phyloP scores from a whole-genome alignment of 2,113 vertebrate genomes.

The Paradoxurus hermaphroditus region DNA sequence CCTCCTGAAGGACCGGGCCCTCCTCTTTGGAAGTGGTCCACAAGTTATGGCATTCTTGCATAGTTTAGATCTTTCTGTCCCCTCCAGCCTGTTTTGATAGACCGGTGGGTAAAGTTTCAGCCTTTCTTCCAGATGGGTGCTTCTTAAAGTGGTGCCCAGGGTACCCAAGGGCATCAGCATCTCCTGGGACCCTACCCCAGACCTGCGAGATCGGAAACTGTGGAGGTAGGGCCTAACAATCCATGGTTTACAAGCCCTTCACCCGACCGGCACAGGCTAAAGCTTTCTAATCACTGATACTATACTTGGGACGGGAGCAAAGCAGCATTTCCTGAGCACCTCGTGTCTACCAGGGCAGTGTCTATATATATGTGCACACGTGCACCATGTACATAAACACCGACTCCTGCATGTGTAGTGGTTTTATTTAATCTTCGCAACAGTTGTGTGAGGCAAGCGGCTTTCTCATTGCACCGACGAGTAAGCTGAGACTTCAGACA shows the following conservation, averaged over 20 bases:
- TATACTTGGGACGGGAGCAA: background rate
- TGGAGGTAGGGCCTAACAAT: background rate
- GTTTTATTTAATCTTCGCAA: background rate
- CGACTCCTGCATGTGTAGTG: background rate
- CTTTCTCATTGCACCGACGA: background rate
- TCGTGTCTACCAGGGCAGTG: background rate
- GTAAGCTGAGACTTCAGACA: background rate
- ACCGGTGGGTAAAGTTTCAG: background rate
- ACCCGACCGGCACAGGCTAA: background rate
- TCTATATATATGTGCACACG: background rate
- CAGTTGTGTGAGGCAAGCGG: background rate
- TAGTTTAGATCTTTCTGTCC: background rate
- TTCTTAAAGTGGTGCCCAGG: background rate
- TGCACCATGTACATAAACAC: background rate
- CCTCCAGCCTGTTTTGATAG: background rate
- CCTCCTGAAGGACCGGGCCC: slow-evolving; percentile 28
- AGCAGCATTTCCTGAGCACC: background rate
- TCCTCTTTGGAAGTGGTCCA: slow-evolving; percentile 52
- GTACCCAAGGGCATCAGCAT: background rate
- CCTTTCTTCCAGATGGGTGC: background rate
- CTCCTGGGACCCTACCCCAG: background rate
- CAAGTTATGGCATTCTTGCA: background rate
- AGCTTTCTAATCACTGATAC: background rate
- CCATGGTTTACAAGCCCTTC: background rate
- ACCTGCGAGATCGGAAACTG: background rate